Percentiles rank a stretch among this genome's conserved stretches.
Evolutionary conservation across 2,888 invertebrate species (phyloP).

Genomic region (Phyllotreta cruciferae): DNA sequence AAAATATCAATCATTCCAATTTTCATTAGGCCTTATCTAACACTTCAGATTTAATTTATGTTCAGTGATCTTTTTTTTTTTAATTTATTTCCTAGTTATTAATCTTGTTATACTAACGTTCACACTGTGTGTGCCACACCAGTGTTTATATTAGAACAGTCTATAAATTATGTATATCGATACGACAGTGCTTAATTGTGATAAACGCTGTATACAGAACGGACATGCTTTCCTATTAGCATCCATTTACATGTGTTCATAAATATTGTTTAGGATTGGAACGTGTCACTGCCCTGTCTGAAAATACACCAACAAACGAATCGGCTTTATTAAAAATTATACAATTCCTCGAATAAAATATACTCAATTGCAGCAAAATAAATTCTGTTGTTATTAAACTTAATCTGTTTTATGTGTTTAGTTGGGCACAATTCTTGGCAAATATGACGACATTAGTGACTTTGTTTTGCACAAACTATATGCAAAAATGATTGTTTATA

Average conservation of each 20-base stretch:
- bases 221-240: conserved; percentile 46
- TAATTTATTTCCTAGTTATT: conserved; percentile 34
- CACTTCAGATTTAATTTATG: conserved; percentile 28
- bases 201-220: conserved; percentile 48
- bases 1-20: conserved; percentile 26
- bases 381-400: no score
- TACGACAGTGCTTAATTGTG: conserved; percentile 53
- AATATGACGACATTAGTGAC: no score
- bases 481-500: no score
- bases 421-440: no score
- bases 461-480: no score
- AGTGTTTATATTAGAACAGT: conserved; percentile 46
- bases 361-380: no score
- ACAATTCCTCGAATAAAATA: background rate
- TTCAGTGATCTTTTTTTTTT: conserved; percentile 29
- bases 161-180: conserved; percentile 51
- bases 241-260: conserved; percentile 48
- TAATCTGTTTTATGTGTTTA: no score
- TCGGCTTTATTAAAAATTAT: background rate
- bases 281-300: conserved; percentile 17
- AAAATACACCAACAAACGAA: conserved; percentile 4
- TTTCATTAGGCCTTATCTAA: conserved; percentile 23
- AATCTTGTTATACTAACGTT: conserved; percentile 35
- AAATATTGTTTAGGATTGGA: conserved; percentile 28
- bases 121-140: conserved; percentile 33